phyloP scores from a whole-genome alignment of 53 echinoderm and acorn worm species.

The Paelopatides confundens region DNA sequence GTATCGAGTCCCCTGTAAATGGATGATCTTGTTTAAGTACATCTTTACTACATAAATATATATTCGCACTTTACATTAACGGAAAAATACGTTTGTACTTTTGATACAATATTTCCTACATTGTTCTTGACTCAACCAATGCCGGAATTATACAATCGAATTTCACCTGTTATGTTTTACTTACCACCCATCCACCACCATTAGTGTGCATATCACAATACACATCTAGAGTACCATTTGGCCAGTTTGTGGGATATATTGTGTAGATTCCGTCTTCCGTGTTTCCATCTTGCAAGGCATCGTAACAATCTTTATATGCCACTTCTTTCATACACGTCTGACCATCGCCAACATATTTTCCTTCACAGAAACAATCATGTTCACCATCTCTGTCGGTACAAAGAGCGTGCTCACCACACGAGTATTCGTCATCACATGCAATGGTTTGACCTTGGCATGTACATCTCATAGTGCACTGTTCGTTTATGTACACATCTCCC shows the following conservation, averaged over 20 bases:
- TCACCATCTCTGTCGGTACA: background rate
- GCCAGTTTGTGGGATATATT: background rate
- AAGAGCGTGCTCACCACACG: background rate
- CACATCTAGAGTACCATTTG: background rate
- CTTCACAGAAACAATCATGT: background rate
- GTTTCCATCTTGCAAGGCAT: background rate
- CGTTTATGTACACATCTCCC: background rate
- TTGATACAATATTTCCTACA: too few relatives aligned
- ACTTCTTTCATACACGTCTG: background rate
- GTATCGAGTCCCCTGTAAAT: too few relatives aligned
- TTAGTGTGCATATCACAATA: slow-evolving; percentile 17
- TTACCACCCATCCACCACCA: background rate
- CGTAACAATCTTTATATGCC: background rate
- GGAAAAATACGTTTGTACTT: too few relatives aligned
- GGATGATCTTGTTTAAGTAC: too few relatives aligned
- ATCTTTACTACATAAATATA: too few relatives aligned
- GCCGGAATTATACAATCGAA: too few relatives aligned
- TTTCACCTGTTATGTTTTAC: background rate
- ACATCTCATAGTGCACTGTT: background rate
- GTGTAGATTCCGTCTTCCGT: slow-evolving; percentile 17
- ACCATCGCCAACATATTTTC: background rate
- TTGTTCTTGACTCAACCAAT: too few relatives aligned
- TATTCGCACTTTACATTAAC: too few relatives aligned
- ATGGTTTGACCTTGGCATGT: background rate
- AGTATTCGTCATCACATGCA: background rate